Percentiles rank a stretch among this genome's conserved stretches.
Conservation (phyloP, 2,797 vertebrate species). For the Periparus ater region DNA sequence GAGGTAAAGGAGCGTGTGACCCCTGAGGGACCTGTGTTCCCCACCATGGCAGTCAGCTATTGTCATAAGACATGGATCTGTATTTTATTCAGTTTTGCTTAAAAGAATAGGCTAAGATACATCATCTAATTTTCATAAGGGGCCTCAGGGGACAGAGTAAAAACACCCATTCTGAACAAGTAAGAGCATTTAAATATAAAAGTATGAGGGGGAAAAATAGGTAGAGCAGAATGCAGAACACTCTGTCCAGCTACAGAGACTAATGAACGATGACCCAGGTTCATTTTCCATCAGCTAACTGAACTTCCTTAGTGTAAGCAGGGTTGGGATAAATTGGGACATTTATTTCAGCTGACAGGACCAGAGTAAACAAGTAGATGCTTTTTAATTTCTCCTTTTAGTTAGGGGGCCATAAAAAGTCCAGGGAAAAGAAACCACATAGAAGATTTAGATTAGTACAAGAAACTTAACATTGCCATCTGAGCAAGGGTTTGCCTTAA, state of each 20-base stretch:
- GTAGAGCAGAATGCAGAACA: not conserved
- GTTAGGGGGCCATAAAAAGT: not conserved
- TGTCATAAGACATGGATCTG: not conserved
- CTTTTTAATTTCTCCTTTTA: conserved; percentile 47
- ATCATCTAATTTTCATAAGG: conserved; percentile 20
- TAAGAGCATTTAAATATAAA: not conserved
- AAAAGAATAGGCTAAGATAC: conserved; percentile 3
- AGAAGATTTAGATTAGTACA: not conserved
- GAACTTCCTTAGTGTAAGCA: conserved; percentile 9
- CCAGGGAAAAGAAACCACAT: not conserved
- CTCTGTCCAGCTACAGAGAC: not conserved
- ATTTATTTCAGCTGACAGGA: conserved; percentile 59
- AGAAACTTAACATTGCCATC: not conserved
- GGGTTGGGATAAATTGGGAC: conserved; percentile 44
- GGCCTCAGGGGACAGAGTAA: not conserved
- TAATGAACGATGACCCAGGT: not conserved
- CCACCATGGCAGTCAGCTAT: not conserved
- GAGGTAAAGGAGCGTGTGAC: not conserved
- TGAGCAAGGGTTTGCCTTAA: not conserved
- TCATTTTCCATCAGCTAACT: conserved; percentile 16
- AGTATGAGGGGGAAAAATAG: not conserved
- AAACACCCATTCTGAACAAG: conserved; percentile 16
- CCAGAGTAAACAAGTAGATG: conserved; percentile 50
- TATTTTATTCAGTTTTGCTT: conserved; percentile 17
- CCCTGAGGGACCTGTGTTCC: not conserved